Evolutionary conservation across 2,113 vertebrate genomes (phyloP).

Genomic region (Marcusenius ussheri): DNA sequence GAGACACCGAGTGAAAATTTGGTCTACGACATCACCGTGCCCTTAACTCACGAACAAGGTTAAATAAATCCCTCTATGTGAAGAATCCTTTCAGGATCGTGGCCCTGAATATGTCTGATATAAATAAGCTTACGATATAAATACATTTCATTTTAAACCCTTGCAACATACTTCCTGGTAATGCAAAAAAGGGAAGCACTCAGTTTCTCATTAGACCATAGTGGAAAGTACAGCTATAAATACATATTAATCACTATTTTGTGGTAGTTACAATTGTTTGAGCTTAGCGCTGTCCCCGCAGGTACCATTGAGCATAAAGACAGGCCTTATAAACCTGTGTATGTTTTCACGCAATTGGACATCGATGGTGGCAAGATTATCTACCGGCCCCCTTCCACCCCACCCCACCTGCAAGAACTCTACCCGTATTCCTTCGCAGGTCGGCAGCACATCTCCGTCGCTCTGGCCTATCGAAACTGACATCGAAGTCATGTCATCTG

Average conservation of each 20-base stretch:
- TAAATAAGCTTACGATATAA: not conserved
- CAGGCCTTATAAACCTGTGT: conserved; percentile 56
- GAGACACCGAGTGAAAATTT: conserved; percentile 73
- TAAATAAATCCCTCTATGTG: conserved; percentile 33
- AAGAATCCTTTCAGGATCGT: not conserved
- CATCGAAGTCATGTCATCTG: not conserved
- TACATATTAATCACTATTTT: not conserved
- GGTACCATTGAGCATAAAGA: conserved; percentile 77
- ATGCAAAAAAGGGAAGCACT: not conserved
- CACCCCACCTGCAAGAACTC: conserved; percentile 78
- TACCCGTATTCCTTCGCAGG: conserved; percentile 85
- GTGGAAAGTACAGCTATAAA: not conserved
- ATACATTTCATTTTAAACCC: not conserved
- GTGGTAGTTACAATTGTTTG: not conserved
- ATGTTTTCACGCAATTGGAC: conserved; percentile 79
- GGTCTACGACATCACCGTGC: conserved; percentile 80
- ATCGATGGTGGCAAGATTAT: conserved; percentile 71
- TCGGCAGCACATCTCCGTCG: conserved; percentile 41
- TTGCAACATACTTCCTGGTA: not conserved
- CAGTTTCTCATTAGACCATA: not conserved
- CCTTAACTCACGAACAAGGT: conserved; percentile 78
- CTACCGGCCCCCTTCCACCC: conserved; percentile 75
- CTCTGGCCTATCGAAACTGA: no score
- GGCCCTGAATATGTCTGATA: not conserved
- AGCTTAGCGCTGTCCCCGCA: conserved; percentile 35